These are phyloP conservation scores for Homalodisca vitripennis DNA, from an alignment of 1,140 invertebrate genomes.

Conservation along the genomic window DNA sequence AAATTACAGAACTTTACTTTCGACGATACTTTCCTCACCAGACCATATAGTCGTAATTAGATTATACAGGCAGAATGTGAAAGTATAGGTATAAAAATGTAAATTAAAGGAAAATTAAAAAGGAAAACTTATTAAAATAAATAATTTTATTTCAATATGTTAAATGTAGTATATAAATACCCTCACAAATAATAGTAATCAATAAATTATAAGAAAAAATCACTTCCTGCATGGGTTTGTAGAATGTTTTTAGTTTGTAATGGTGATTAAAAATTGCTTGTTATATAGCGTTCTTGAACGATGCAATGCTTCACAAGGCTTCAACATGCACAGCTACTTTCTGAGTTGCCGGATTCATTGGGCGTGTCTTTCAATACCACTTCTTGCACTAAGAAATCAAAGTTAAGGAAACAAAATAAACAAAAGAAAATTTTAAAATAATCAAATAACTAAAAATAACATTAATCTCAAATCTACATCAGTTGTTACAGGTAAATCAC, in stretches of 20 bases:
- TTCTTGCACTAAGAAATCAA: conserved; percentile 84
- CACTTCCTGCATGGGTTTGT: not conserved
- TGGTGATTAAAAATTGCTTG: too few species aligned
- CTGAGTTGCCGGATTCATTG: conserved; percentile 84
- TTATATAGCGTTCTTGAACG: too few species aligned
- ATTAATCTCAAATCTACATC: too few species aligned
- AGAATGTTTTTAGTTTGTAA: not conserved
- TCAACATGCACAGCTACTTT: conserved; percentile 91
- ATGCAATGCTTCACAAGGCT: conserved; percentile 25
- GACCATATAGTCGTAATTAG: not conserved
- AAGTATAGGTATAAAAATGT: not conserved
- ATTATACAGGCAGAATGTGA: not conserved
- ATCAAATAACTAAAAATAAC: too few species aligned
- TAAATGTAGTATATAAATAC: conserved; percentile 19
- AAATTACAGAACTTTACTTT: too few species aligned
- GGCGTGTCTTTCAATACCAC: conserved; percentile 95
- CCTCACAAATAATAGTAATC: conserved; percentile 15
- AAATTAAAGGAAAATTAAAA: conserved; percentile 12
- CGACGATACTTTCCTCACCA: too few species aligned
- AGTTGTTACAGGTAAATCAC: too few species aligned
- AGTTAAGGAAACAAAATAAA: conserved; percentile 32
- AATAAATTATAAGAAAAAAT: conserved; percentile 14
- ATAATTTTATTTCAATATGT: conserved; percentile 16
- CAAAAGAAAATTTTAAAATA: not conserved
- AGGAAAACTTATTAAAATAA: conserved; percentile 20